These are phyloP conservation scores for Sylvicola cinctus DNA, from an alignment of 2,888 invertebrate species.

Conservation along the genomic window DNA sequence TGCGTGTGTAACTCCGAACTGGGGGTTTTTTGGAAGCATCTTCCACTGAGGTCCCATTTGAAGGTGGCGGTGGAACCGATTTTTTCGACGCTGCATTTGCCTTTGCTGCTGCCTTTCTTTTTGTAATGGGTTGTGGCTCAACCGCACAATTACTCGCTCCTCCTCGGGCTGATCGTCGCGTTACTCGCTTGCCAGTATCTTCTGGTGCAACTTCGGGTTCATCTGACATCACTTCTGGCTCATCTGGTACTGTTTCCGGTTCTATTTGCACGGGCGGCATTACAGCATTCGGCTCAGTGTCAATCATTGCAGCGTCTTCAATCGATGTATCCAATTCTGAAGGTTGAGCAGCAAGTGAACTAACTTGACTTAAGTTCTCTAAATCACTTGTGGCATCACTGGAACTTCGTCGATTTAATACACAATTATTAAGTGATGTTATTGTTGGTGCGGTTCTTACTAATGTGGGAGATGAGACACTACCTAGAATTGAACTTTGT, in stretches of 20 bases:
- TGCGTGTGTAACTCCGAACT: constrained; percentile 19
- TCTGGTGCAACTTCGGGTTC: not conserved
- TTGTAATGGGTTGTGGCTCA: too few species aligned
- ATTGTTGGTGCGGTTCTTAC: not conserved
- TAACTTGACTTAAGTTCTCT: constrained; percentile 24
- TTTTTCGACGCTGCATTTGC: too few species aligned
- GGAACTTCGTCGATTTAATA: constrained; percentile 24
- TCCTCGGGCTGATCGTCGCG: too few species aligned
- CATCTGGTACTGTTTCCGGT: not conserved
- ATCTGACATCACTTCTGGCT: too few species aligned
- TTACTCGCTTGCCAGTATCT: not conserved
- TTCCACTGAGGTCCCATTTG: too few species aligned
- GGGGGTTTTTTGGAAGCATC: constrained; percentile 6
- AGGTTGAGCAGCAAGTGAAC: constrained; percentile 23
- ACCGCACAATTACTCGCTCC: too few species aligned
- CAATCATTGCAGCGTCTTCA: not conserved
- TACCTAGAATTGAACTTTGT: constrained; percentile 23
- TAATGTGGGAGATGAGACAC: constrained; percentile 25
- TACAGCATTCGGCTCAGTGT: not conserved
- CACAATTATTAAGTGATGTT: constrained; percentile 24
- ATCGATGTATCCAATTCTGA: constrained; percentile 19
- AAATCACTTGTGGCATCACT: constrained; percentile 24
- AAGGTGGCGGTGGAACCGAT: too few species aligned
- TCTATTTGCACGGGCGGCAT: not conserved
- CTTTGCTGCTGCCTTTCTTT: too few species aligned